Base-by-base conservation (phyloP, 1,140 invertebrate genomes). In the Neodiprion fabricii region DNA sequence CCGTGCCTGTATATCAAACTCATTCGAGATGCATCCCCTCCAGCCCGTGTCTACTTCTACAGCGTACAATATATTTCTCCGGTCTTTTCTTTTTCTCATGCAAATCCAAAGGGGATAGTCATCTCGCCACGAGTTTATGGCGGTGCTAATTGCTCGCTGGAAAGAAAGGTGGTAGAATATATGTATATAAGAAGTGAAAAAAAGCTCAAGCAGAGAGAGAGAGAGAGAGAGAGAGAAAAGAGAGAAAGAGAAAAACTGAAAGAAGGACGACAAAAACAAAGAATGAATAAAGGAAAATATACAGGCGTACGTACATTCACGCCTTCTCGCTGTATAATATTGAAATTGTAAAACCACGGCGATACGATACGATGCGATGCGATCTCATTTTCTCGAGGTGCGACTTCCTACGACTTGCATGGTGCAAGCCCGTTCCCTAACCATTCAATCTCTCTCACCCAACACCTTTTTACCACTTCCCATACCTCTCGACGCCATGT, bases 141-240 rank as follows among this genome's bases (percentile, higher is more conserved):
- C 77, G 65, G 78, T 78, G 80, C 77, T 81, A 81, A 81, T 81
- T 81, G 80, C 80, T 75, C 76, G 76, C 76, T 75, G 77, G 71
- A 77, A 79, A 79, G 80, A 81, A 79, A 79, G 80, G 80, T 81
- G 80, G 78, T 81, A 81, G 79, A 79, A 77, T 77, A 75, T 73
- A 77, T 72, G 76, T 77, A 75, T 73, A 77, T 74, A 77, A 78
- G 77, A 76, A 50, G n/a, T 61, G 8, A 17, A 17, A 61, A 61
- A 61, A 61, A 61, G 28, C 28, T 40, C 28, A 40, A n/a, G 5
- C 28, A 40, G 28, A 40, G 28, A 40, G 28, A 40, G 28, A 40
- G 28, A 40, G 28, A 40, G 28, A 40, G 28, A 40, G 65, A 67
- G 21, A 5, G 47, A 66, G n/a, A 67, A 61, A 23, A 61, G 48